A percentile compares a stretch with the other conserved stretches of the same genome.
These are phyloP conservation scores for Atlantisia rogersi DNA, from an alignment of 2,113 vertebrate genomes.

Conservation along the genomic window DNA sequence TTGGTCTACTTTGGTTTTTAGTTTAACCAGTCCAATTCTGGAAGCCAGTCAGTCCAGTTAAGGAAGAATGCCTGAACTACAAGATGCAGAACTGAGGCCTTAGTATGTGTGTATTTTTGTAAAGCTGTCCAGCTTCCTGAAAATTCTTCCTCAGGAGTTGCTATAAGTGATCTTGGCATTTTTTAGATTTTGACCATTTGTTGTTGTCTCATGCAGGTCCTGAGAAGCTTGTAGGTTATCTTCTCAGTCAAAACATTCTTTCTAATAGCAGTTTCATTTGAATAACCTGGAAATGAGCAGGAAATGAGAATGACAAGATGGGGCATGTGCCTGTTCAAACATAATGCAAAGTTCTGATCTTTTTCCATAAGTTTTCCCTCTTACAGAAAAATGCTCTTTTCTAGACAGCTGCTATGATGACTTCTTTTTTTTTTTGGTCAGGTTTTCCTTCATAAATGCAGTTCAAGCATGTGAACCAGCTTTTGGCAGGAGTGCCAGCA, in stretches of 20 bases:
- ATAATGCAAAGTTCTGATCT: neutral
- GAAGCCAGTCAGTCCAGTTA: neutral
- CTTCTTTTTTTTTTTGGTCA: neutral
- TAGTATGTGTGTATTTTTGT: neutral
- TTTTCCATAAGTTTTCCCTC: neutral
- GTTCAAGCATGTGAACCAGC: neutral
- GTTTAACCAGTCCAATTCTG: neutral
- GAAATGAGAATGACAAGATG: neutral
- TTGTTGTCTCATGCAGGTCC: neutral
- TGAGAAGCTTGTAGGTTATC: neutral
- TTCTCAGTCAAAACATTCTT: neutral
- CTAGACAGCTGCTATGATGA: neutral
- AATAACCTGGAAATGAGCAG: neutral
- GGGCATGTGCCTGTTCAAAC: neutral
- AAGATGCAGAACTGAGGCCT: neutral
- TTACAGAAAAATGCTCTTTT: neutral
- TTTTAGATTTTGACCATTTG: neutral
- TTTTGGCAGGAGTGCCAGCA: neutral
- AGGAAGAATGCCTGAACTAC: neutral
- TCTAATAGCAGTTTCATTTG: neutral
- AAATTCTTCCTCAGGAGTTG: neutral
- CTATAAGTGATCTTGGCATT: neutral
- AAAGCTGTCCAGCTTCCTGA: neutral
- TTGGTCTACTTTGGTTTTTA: neutral
- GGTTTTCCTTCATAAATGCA: neutral